phyloP scores from a whole-genome alignment of 2,888 invertebrate species.

The Eupithecia insigniata region DNA sequence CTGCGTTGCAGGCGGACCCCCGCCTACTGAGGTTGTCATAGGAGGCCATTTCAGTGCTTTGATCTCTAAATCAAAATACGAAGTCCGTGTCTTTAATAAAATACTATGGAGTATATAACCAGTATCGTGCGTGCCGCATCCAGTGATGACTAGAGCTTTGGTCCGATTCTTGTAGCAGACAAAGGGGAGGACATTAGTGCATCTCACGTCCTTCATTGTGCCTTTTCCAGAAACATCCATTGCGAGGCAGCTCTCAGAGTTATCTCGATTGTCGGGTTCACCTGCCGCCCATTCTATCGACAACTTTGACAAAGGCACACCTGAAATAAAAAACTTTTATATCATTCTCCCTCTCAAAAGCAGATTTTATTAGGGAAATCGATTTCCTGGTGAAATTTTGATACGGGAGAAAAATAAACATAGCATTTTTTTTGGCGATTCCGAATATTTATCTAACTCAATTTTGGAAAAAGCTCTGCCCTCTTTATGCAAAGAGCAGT shows the following conservation, averaged over 20 bases:
- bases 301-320: constrained; percentile 35
- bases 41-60: background rate
- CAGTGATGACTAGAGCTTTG: background rate
- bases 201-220: constrained; percentile 26
- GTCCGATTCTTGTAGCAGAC: constrained; percentile 35
- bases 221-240: constrained; percentile 24
- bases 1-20: too few relatives aligned
- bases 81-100: background rate
- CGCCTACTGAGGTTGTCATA: too few relatives aligned
- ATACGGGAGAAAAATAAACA: too few relatives aligned
- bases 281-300: constrained; percentile 37
- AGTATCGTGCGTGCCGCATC: constrained; percentile 46
- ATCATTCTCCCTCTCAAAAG: too few relatives aligned
- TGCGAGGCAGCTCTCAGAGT: constrained; percentile 44
- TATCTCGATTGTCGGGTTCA: constrained; percentile 41
- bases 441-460: too few relatives aligned
- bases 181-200: constrained; percentile 25
- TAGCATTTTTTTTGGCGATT: too few relatives aligned
- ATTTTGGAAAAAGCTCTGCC: too few relatives aligned
- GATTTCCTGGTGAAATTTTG: background rate
- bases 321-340: constrained; percentile 36
- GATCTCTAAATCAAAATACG: background rate
- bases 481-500: too few relatives aligned
- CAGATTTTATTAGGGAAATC: too few relatives aligned
- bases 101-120: constrained; percentile 20